phyloP scores from a whole-genome alignment of 2,888 invertebrate species.

The Villa cingulata region DNA sequence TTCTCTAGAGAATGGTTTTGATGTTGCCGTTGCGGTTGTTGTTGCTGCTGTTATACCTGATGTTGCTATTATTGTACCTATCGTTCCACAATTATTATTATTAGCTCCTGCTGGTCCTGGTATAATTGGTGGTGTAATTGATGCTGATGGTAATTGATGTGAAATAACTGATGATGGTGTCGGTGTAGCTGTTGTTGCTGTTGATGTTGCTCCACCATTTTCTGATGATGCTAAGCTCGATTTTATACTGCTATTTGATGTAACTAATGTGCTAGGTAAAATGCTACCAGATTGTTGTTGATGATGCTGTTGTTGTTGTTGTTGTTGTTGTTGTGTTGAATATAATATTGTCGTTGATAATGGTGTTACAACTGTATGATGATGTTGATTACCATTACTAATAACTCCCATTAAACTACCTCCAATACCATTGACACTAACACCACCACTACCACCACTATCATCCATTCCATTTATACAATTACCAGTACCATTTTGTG shows the following conservation, averaged over 20 bases:
- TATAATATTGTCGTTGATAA: not conserved
- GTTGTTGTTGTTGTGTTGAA: not conserved
- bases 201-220: no score
- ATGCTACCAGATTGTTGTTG: not conserved
- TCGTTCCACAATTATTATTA: no score
- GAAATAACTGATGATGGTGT: no score
- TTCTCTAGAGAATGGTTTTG: constrained; percentile 40
- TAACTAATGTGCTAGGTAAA: constrained; percentile 17
- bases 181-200: no score
- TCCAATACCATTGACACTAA: no score
- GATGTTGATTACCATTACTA: no score
- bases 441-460: not conserved
- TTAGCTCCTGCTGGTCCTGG: no score
- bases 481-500: constrained; percentile 14
- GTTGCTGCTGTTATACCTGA: not conserved
- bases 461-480: not conserved
- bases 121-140: no score
- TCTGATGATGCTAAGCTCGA: not conserved
- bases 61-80: no score
- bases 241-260: constrained; percentile 5
- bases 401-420: no score
- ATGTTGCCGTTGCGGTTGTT: constrained; percentile 1
- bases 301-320: not conserved
- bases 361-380: not conserved
- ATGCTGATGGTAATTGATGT: not conserved